A percentile compares a stretch with the other conserved stretches of the same genome.
These are phyloP conservation scores for Meteorus colon DNA, from an alignment of 2,888 invertebrate species.

Conservation along the genomic window DNA sequence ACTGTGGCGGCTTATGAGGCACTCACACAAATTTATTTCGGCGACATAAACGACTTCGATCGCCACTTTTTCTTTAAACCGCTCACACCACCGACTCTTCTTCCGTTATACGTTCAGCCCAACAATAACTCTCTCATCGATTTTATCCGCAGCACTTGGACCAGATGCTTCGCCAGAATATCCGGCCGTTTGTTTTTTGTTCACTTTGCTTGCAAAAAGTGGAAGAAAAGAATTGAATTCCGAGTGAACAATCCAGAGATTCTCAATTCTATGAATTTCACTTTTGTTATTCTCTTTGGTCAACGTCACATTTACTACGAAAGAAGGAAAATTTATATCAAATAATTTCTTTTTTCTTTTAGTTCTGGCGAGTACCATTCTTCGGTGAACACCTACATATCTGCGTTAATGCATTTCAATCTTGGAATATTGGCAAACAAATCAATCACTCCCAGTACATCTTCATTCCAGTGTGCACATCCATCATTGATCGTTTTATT, in stretches of 20 bases:
- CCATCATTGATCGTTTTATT: background rate
- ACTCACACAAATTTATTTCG: constrained; percentile 52
- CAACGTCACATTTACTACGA: constrained; percentile 9
- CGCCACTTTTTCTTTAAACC: constrained; percentile 7
- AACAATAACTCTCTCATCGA: constrained; percentile 30
- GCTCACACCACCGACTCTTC: background rate
- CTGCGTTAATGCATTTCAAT: constrained; percentile 17
- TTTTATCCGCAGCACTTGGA: background rate
- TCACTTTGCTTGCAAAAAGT: background rate
- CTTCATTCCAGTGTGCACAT: background rate
- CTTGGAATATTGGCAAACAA: background rate
- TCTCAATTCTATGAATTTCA: constrained; percentile 22
- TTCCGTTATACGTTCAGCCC: constrained; percentile 21
- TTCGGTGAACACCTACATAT: constrained; percentile 10
- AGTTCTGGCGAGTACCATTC: constrained; percentile 2
- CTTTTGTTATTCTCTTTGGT: background rate
- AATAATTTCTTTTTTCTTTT: constrained; percentile 22
- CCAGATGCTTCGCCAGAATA: constrained; percentile 20
- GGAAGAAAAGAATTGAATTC: constrained; percentile 27
- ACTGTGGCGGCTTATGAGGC: constrained; percentile 66
- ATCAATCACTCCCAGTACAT: background rate
- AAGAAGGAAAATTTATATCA: constrained; percentile 8
- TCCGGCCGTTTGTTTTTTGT: constrained; percentile 1
- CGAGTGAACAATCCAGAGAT: background rate
- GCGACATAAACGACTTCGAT: constrained; percentile 43